phyloP scores from a whole-genome alignment of 2,797 vertebrate species.

The Bovichtus variegatus region DNA sequence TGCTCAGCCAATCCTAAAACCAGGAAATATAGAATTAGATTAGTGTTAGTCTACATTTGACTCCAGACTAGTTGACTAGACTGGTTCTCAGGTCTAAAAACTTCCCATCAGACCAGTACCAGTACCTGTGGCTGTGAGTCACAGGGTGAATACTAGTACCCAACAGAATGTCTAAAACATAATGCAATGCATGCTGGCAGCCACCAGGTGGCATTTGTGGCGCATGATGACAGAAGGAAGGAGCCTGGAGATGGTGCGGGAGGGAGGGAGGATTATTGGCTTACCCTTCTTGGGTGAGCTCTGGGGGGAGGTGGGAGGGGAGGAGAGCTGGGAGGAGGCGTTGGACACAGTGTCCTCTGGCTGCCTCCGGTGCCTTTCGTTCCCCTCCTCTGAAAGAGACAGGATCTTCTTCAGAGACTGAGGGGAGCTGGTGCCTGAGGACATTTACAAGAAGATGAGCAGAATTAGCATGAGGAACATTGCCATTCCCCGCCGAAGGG shows the following conservation, averaged over 20 bases:
- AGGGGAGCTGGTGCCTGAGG: constrained; percentile 95
- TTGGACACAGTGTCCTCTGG: constrained; percentile 93
- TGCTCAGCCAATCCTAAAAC: too few relatives aligned
- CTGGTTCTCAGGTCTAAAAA: neutral
- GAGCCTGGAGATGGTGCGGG: constrained; percentile 6
- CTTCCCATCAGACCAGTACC: neutral
- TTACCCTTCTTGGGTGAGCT: constrained; percentile 99
- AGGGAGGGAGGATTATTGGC: constrained; percentile 50
- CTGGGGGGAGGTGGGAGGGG: constrained; percentile 96
- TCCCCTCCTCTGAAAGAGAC: constrained; percentile 96
- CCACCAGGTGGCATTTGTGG: constrained; percentile 70
- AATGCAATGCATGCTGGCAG: neutral
- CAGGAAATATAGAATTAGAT: neutral
- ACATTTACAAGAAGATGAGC: constrained; percentile 59
- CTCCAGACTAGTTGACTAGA: neutral
- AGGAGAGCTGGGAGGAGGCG: constrained; percentile 93
- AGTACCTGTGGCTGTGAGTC: constrained; percentile 43
- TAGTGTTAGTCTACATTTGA: neutral
- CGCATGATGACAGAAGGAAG: constrained; percentile 1
- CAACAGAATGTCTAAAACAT: neutral
- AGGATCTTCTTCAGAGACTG: constrained; percentile 99
- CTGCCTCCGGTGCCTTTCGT: constrained; percentile 91
- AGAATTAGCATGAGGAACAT: constrained; percentile 59
- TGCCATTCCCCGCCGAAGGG: constrained; percentile 33
- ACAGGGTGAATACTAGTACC: neutral